A percentile compares a stretch with the other conserved stretches of the same genome.
These are phyloP conservation scores for Turdus rufiventris DNA, from an alignment of 2,113 vertebrate genomes.

Conservation along the genomic window DNA sequence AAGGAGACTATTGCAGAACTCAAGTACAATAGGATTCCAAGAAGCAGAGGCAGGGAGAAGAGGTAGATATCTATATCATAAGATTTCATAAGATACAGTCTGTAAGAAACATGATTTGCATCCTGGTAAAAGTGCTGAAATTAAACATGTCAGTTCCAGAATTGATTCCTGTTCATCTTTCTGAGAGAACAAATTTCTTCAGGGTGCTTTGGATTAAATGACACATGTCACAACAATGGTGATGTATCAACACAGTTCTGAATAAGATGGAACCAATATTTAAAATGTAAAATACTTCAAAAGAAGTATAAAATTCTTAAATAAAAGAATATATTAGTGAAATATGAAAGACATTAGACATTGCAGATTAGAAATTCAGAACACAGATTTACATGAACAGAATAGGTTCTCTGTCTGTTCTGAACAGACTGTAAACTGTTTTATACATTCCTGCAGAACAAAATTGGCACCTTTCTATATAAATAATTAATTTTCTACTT, in stretches of 20 bases:
- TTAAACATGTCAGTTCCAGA: background rate
- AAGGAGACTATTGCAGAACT: background rate
- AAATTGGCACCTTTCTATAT: background rate
- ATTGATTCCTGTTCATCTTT: background rate
- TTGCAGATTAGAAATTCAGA: background rate
- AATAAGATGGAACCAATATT: background rate
- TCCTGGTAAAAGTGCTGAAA: background rate
- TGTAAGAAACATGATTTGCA: background rate
- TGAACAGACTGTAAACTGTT: background rate
- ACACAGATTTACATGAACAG: background rate
- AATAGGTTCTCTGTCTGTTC: background rate
- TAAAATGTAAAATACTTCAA: background rate
- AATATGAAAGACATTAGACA: background rate
- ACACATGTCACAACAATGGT: background rate
- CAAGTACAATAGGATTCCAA: background rate
- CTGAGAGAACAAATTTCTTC: background rate
- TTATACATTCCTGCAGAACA: background rate
- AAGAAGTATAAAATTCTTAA: background rate
- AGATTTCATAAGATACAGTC: background rate
- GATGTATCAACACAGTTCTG: background rate
- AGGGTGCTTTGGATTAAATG: background rate
- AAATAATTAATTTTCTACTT: conserved; percentile 41
- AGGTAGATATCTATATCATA: background rate
- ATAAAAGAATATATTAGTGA: background rate
- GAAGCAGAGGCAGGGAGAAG: background rate